Evolutionary conservation across 2,888 invertebrate genomes (phyloP).

Genomic region (Polietes domitor): DNA sequence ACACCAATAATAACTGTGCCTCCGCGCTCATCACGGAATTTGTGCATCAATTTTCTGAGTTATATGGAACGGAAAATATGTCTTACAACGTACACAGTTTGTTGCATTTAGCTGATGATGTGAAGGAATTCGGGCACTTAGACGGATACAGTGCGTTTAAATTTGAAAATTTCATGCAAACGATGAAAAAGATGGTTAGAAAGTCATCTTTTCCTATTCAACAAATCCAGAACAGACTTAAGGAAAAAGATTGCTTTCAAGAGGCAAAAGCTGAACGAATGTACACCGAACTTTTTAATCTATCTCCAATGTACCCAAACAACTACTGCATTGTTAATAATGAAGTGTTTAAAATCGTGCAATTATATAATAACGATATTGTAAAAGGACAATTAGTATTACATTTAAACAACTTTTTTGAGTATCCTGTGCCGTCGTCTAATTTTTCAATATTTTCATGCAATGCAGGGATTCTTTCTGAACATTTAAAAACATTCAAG

Average conservation of each 20-base stretch:
- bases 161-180: conserved; percentile 9
- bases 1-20: conserved; percentile 4
- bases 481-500: not conserved
- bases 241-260: not conserved
- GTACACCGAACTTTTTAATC: not conserved
- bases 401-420: not conserved
- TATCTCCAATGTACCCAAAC: not conserved
- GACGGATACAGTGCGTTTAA: conserved; percentile 4
- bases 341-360: not conserved
- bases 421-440: not conserved
- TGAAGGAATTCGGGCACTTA: conserved; percentile 30
- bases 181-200: conserved; percentile 1
- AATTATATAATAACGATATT: not conserved
- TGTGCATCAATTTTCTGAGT: conserved; percentile 19
- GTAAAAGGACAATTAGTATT: not conserved
- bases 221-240: not conserved
- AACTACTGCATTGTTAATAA: conserved; percentile 1
- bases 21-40: conserved; percentile 13
- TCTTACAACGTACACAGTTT: conserved; percentile 43
- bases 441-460: not conserved
- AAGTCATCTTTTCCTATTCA: not conserved
- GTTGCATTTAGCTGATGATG: conserved; percentile 37
- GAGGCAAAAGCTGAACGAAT: conserved; percentile 1
- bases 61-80: conserved; percentile 45
- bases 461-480: not conserved